A percentile compares a stretch with the other conserved stretches of the same genome.
Conservation (phyloP, 2,113 vertebrate species). For the Microtus oregoni region DNA sequence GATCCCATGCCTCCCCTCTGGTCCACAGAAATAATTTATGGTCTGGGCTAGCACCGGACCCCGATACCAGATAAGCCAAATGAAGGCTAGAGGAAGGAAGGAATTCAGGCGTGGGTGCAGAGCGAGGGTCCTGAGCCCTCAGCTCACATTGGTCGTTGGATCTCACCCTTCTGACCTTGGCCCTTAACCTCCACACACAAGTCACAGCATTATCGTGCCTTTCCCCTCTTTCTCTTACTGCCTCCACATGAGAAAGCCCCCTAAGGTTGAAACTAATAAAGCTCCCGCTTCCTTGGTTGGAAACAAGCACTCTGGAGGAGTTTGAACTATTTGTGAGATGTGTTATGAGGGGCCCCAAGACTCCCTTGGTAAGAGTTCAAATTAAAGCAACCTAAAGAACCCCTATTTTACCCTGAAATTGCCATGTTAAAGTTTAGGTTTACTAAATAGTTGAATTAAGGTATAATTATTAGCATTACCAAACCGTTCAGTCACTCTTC, state of each 20-base stretch:
- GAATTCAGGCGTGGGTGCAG: not conserved
- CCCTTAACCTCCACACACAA: fast-evolving
- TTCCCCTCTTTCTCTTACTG: not conserved
- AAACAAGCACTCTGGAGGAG: constrained; percentile 17
- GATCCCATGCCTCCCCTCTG: too few species aligned
- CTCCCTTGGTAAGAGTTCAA: constrained; percentile 26
- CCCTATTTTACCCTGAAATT: constrained; percentile 65
- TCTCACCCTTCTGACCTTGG: not conserved
- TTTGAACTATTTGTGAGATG: not conserved
- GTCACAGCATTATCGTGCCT: not conserved
- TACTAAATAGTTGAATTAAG: constrained; percentile 72
- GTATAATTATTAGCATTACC: constrained; percentile 70
- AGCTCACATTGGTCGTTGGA: not conserved
- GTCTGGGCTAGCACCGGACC: too few species aligned
- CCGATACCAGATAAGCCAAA: not conserved
- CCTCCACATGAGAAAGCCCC: not conserved
- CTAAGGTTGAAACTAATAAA: constrained; percentile 2
- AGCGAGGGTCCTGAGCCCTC: not conserved
- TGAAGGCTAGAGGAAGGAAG: not conserved
- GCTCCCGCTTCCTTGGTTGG: not conserved
- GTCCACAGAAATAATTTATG: too few species aligned
- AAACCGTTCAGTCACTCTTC: constrained; percentile 20
- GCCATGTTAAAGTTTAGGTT: constrained; percentile 69
- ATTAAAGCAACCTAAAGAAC: constrained; percentile 59
- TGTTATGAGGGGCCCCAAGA: not conserved